Evolutionary conservation across 2,113 vertebrate species (phyloP).

Genomic region (Mesembrinibis cayennensis): DNA sequence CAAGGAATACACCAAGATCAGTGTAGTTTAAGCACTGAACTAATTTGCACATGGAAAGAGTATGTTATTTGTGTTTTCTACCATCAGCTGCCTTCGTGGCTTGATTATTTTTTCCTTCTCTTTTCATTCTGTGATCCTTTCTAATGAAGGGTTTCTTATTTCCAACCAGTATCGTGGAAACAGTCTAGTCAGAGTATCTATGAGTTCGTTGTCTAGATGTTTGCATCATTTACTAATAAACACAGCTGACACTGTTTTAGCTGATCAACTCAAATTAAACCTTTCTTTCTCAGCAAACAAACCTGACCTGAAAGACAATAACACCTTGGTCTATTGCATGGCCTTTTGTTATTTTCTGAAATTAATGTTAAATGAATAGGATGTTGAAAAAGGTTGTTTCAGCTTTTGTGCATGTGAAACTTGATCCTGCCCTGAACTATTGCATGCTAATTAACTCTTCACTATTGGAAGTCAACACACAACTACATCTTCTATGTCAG

Average conservation of each 20-base stretch:
- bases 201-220: neutral
- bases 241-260: constrained; percentile 50
- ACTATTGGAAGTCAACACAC: constrained; percentile 27
- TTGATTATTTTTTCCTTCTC: neutral
- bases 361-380: constrained; percentile 8
- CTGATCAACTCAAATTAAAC: constrained; percentile 47
- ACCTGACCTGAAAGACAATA: constrained; percentile 52
- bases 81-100: neutral
- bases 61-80: neutral
- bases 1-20: neutral
- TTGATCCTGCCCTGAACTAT: neutral
- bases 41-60: neutral
- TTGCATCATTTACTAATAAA: constrained; percentile 56
- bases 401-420: neutral
- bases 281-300: constrained; percentile 42
- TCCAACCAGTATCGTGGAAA: constrained; percentile 40
- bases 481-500: constrained; percentile 35
- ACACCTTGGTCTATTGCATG: neutral
- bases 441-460: constrained; percentile 57
- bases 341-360: constrained; percentile 28
- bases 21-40: neutral
- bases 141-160: constrained; percentile 32
- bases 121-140: neutral
- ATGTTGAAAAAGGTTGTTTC: neutral
- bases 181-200: constrained; percentile 38